phyloP scores from a whole-genome alignment of 2,113 vertebrate genomes.

The Antechinus flavipes region DNA sequence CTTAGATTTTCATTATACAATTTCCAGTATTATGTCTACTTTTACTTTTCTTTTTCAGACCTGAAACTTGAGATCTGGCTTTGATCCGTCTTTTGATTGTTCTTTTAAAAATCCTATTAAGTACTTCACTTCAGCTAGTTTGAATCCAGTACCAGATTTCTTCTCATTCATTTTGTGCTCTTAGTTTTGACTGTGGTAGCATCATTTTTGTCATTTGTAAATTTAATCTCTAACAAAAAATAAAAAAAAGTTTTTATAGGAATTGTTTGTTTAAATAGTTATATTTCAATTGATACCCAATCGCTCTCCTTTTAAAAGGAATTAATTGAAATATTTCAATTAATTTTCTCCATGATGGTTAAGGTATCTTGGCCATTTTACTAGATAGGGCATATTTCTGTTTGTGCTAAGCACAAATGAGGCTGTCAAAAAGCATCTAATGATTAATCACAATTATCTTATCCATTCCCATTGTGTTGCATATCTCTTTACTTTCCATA shows the following conservation, averaged over 20 bases:
- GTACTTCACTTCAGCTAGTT: no score
- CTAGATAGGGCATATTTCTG: not conserved
- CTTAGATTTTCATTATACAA: not conserved
- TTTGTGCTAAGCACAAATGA: not conserved
- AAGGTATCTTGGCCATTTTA: not conserved
- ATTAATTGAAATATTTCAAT: not conserved
- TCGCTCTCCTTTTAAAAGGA: not conserved
- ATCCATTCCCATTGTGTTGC: not conserved
- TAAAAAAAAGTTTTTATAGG: not conserved
- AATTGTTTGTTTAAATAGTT: not conserved
- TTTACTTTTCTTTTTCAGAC: not conserved
- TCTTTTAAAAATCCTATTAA: not conserved
- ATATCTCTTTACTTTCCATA: not conserved
- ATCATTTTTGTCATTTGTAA: not conserved
- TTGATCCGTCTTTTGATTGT: not conserved
- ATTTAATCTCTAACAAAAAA: not conserved
- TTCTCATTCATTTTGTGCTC: not conserved
- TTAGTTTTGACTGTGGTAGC: not conserved
- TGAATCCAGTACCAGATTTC: not conserved
- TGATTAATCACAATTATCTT: not conserved
- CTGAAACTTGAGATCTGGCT: not conserved
- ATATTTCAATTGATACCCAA: not conserved
- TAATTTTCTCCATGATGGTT: not conserved
- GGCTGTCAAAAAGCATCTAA: not conserved
- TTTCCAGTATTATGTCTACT: not conserved